phyloP scores from a whole-genome alignment of 2,113 vertebrate genomes.

The Balaeniceps rex region DNA sequence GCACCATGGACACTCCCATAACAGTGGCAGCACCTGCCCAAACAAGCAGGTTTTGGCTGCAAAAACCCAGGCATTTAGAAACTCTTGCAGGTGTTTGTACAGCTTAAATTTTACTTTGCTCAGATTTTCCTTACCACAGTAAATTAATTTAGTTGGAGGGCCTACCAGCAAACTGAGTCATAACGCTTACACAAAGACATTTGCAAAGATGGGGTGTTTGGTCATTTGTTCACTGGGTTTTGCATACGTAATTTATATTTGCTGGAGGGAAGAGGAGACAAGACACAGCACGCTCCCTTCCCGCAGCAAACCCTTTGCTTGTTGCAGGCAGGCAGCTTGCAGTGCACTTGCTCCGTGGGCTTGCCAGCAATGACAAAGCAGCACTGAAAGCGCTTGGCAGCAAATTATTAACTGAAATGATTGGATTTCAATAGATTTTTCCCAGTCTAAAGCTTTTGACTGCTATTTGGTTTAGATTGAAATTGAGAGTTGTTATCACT shows the following conservation, averaged over 20 bases:
- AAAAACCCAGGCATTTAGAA: not conserved
- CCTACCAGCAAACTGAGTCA: slow-evolving; percentile 4
- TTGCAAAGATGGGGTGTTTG: not conserved
- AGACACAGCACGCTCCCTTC: not conserved
- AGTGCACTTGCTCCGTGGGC: not conserved
- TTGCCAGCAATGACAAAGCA: not conserved
- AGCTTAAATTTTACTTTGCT: slow-evolving; percentile 3
- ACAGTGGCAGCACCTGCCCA: slow-evolving; percentile 40
- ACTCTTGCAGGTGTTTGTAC: slow-evolving; percentile 12
- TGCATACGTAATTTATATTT: not conserved
- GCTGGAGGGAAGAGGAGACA: not conserved
- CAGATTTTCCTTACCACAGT: not conserved
- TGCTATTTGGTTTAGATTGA: not conserved
- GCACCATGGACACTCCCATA: not conserved
- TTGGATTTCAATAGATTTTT: not conserved
- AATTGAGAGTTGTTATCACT: not conserved
- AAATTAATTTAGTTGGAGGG: not conserved
- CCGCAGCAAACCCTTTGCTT: not conserved
- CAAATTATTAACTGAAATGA: not conserved
- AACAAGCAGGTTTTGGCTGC: slow-evolving; percentile 11
- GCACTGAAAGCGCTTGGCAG: not conserved
- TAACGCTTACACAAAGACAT: not conserved
- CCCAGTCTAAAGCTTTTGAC: not conserved
- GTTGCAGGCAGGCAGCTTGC: not conserved
- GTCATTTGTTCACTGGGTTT: not conserved